A percentile compares a stretch with the other conserved stretches of the same genome.
Conservation (phyloP, 2,113 vertebrate species). For the Siphamia tubifer region DNA sequence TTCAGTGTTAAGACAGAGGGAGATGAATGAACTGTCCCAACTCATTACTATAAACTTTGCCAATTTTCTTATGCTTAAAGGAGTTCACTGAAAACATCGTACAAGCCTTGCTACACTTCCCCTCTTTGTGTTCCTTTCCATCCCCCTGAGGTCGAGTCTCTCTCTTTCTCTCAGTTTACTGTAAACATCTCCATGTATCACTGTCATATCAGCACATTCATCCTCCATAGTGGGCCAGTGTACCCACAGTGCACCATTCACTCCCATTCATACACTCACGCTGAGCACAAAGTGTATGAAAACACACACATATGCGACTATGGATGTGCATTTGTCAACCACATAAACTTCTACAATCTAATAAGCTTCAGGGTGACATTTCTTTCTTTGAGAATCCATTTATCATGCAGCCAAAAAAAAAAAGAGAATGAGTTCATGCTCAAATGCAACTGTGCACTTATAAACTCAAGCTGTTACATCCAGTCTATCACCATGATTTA, state of each 20-base stretch:
- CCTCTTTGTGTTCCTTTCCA: conserved; percentile 8
- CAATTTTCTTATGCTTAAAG: conserved; percentile 15
- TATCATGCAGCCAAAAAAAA: conserved; percentile 39
- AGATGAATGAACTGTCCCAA: conserved; percentile 48
- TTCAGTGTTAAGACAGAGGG: conserved; percentile 8
- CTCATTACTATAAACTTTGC: conserved; percentile 27
- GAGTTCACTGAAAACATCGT: conserved; percentile 46
- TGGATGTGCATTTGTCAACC: background rate
- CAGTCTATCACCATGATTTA: background rate
- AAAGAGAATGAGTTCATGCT: conserved; percentile 4
- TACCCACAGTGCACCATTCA: conserved; percentile 59
- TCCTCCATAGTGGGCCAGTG: conserved; percentile 40
- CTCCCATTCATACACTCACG: conserved; percentile 28
- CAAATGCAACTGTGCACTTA: conserved; percentile 2
- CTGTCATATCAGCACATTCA: conserved; percentile 76
- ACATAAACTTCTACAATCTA: conserved; percentile 8
- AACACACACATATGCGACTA: conserved; percentile 16
- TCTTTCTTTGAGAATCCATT: conserved; percentile 39
- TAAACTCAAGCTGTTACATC: conserved; percentile 24
- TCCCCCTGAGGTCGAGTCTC: conserved; percentile 22
- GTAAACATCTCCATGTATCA: conserved; percentile 78
- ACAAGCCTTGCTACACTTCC: conserved; percentile 8
- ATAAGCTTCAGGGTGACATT: conserved; percentile 35
- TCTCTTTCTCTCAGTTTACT: conserved; percentile 51
- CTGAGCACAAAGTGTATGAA: conserved; percentile 33